Base-by-base conservation (phyloP, 2,797 vertebrate species). In the Fratercula arctica region DNA sequence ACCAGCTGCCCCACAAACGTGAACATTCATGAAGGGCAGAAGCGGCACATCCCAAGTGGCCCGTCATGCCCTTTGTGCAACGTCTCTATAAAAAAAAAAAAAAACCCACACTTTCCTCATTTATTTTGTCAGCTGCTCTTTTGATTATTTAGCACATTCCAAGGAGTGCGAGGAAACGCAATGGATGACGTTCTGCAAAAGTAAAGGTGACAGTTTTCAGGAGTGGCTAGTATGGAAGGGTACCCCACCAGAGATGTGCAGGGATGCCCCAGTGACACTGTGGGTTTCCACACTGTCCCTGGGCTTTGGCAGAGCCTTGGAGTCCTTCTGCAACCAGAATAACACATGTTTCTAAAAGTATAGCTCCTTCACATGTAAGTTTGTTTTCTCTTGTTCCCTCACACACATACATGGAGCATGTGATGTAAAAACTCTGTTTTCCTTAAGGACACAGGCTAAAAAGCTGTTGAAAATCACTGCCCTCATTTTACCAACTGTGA, bases 61-160 rank as follows among this genome's bases (percentile, higher is more conserved):
- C 70, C 13, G 0, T 68, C 84, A 25, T 72, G 89, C 75, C 81
- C 94, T 89, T 69, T 83, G 88, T 77, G 92, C 16, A 4, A 77
- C 0, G 1, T 68, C 83, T 83, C 84, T 68, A 20, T 45, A 70
- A 96, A 56, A 56, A 56, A 56, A 16, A 54, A 33, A 57, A n/a
- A 23, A 59, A 24, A 24, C 23, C 16, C 76, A 50, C 75, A 72
- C 90, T 95, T 86, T 43, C 68, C 94, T 96, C 96, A 94, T 93
- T 81, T 97, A 89, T 96, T 96, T 97, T 93, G 78, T 93, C 94
- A 95, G 96, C 90, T 95, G 94, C 87, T 94, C 61, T 77, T 87
- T 78, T 95, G 94, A 92, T 97, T 97, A 93, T 84, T 96, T 96
- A 87, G 84, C 2, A 2, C 93, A 96, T 95, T 96, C 93, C 96